Base-by-base conservation (phyloP, 2,888 invertebrate species). In the Cheilosia variabilis region DNA sequence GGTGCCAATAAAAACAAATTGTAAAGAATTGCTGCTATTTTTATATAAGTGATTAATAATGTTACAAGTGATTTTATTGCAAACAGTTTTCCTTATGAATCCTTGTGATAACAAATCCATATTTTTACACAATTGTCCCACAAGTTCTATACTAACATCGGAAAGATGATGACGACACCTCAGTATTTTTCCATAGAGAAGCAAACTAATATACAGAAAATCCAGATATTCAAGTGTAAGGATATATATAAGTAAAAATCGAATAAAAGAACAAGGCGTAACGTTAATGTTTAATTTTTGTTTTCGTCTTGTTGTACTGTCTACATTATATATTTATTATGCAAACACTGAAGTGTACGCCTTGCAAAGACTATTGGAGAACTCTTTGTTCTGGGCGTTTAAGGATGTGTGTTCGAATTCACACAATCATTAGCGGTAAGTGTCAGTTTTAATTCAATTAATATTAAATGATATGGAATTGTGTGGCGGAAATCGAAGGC, bases 141-240 rank as follows among this genome's bases (percentile, higher is more conserved):
- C 15, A n/a, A 57, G 10, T 22, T 34, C 53, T 34, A 45, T 63
- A 24, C 27, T 19, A 7, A n/a, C 27, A 34, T 41, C 31, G 22
- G 19, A 58, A 50, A 45, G 60, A 83, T 68, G 73, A 65, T 65
- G 63, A 58, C 45, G 66, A 45, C 57, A 62, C 37, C 9, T 53
- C 72, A 52, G 50, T 34, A 58, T 27, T 69, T 69, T 68, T 75
- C 69, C 52, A 65, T 27, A 41, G 65, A 41, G 43, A 79, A 31
- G 50, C 27, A 27, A 27, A 41, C 43, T 13, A 58, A 57, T 58
- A 55, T 66, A 45, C 60, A 62, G 17, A 15, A 60, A 24, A 17
- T 24, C 34, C 58, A 19, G n/a, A 9, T 55, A 22, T 47, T 68
- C 37, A 58, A 75, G 53, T 75, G 83, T 79, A 79, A 84, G 83